Percentiles rank a stretch among this genome's conserved stretches.
These are phyloP conservation scores for Anser brachyrhynchus DNA, from an alignment of 2,113 vertebrate species.

Conservation along the genomic window DNA sequence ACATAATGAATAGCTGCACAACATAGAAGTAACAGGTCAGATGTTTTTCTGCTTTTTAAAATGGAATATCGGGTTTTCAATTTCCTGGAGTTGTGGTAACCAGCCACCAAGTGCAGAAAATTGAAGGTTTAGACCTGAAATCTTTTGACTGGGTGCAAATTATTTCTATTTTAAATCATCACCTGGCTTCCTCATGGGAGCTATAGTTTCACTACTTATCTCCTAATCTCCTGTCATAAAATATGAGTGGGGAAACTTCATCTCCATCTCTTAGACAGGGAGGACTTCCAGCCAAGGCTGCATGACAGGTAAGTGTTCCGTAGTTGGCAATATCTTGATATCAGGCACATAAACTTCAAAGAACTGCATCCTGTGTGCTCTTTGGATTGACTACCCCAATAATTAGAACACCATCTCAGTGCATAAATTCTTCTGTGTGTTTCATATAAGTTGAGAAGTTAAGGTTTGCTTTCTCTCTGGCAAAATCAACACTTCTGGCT, in stretches of 20 bases:
- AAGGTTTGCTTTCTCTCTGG: not conserved
- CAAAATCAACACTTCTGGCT: not conserved
- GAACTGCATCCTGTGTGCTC: not conserved
- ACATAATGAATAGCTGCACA: not conserved
- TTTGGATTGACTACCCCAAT: not conserved
- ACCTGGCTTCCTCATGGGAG: not conserved
- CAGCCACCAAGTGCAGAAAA: not conserved
- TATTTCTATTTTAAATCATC: not conserved
- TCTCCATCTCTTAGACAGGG: not conserved
- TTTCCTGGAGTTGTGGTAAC: not conserved
- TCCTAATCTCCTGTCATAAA: not conserved
- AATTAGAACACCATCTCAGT: not conserved
- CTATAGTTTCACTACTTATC: not conserved
- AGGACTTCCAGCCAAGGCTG: not conserved
- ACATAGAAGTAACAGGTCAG: not conserved
- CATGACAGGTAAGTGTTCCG: not conserved
- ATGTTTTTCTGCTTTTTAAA: not conserved
- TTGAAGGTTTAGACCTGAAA: not conserved
- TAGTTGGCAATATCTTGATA: not conserved
- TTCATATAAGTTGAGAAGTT: not conserved
- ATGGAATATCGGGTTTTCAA: rapidly evolving
- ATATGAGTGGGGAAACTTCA: not conserved
- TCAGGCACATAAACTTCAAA: not conserved
- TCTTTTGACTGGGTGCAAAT: not conserved
- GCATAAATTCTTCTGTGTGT: not conserved